Percentiles rank a stretch among this genome's conserved stretches.
phyloP scores from a whole-genome alignment of 2,113 vertebrate species.

The Chloebia gouldiae region DNA sequence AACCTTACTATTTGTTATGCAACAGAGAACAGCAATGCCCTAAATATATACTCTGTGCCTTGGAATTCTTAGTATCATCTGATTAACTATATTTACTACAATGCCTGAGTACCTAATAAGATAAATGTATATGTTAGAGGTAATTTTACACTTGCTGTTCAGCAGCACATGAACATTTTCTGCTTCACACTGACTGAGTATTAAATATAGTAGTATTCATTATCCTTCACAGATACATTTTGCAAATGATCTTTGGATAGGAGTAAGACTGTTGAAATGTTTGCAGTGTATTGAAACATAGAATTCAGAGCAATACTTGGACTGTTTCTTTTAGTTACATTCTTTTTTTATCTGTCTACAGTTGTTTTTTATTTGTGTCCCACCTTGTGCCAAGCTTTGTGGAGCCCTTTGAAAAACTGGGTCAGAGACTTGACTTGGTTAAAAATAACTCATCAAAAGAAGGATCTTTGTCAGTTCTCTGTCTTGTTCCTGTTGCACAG shows the following conservation, averaged over 20 bases:
- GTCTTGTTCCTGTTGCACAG: neutral
- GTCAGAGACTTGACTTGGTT: constrained; percentile 36
- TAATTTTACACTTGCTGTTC: neutral
- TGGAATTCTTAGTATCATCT: neutral
- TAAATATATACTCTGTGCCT: neutral
- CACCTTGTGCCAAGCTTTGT: neutral
- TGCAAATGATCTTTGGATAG: neutral
- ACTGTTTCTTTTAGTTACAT: neutral
- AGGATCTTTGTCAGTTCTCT: constrained; percentile 1
- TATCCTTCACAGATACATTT: neutral
- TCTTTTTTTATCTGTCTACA: neutral
- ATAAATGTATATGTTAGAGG: neutral
- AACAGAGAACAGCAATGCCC: neutral
- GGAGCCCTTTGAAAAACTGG: neutral
- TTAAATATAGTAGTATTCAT: neutral
- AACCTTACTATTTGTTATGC: neutral
- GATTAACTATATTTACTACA: neutral
- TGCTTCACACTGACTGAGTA: neutral
- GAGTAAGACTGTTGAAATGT: neutral
- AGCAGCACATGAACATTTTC: neutral
- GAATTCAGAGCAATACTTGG: neutral
- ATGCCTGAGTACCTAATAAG: neutral
- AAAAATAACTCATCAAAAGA: constrained; percentile 42
- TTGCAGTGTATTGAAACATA: neutral
- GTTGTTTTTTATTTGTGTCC: neutral